A percentile compares a stretch with the other conserved stretches of the same genome.
Evolutionary conservation across 2,797 vertebrate species (phyloP).

Genomic region (Dicrostonyx torquatus): DNA sequence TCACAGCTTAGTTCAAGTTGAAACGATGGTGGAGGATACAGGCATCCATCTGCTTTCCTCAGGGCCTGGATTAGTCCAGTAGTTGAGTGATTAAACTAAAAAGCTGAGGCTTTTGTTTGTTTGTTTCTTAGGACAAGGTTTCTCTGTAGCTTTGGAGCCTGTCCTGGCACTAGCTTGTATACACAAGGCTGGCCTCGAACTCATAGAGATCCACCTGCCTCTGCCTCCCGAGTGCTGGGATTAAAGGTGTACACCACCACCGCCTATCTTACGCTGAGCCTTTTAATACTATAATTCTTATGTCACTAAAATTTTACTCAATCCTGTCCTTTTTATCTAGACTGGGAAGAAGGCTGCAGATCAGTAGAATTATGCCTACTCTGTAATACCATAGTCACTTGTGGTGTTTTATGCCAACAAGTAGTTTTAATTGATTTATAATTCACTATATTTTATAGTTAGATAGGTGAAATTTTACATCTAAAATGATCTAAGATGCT

Average conservation of each 20-base stretch:
- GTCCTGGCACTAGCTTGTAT: no score
- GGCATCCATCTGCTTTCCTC: neutral
- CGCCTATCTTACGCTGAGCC: neutral
- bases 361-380: neutral
- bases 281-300: neutral
- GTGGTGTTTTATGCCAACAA: neutral
- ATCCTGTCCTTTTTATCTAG: slow-evolving; percentile 1
- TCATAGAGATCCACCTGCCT: no score
- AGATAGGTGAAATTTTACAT: neutral
- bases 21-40: neutral
- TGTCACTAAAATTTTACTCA: neutral
- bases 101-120: no score
- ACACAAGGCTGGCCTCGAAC: no score
- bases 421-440: neutral
- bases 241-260: no score
- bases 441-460: neutral
- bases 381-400: neutral
- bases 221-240: no score
- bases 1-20: neutral
- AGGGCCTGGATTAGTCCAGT: neutral
- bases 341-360: neutral
- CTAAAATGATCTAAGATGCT: neutral
- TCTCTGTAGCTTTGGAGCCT: no score
- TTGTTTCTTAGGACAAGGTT: no score
- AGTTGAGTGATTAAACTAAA: neutral